Evolutionary conservation across 2,113 vertebrate genomes (phyloP).

Genomic region (Circaetus cinerascens): DNA sequence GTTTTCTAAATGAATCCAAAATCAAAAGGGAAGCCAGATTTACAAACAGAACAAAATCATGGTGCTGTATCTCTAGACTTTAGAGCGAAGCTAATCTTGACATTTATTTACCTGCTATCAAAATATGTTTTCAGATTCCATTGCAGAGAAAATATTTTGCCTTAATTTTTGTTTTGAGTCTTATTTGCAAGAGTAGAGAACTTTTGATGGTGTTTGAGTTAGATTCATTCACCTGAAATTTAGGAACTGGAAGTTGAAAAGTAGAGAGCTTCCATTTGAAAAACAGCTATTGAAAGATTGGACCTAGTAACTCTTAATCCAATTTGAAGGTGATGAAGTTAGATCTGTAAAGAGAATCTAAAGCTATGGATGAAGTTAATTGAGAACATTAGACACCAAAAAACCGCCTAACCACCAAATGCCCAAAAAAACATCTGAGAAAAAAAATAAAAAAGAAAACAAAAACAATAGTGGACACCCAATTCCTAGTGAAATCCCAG

Average conservation of each 20-base stretch:
- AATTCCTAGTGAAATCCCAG: background rate
- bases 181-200: background rate
- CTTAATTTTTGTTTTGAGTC: background rate
- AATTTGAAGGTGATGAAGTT: background rate
- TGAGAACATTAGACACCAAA: background rate
- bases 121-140: background rate
- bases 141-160: background rate
- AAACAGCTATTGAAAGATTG: background rate
- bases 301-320: background rate
- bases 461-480: background rate
- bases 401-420: background rate
- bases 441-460: background rate
- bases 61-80: constrained; percentile 17
- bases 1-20: background rate
- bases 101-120: background rate
- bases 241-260: background rate
- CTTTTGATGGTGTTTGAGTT: background rate
- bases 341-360: background rate
- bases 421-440: rapidly evolving
- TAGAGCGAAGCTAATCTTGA: background rate
- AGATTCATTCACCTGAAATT: background rate
- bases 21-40: background rate
- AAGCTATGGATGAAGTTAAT: background rate
- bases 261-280: background rate
- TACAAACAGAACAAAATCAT: background rate